Conservation (phyloP, 35 echinoderm and acorn worm genomes). For the Ptychodera flava region DNA sequence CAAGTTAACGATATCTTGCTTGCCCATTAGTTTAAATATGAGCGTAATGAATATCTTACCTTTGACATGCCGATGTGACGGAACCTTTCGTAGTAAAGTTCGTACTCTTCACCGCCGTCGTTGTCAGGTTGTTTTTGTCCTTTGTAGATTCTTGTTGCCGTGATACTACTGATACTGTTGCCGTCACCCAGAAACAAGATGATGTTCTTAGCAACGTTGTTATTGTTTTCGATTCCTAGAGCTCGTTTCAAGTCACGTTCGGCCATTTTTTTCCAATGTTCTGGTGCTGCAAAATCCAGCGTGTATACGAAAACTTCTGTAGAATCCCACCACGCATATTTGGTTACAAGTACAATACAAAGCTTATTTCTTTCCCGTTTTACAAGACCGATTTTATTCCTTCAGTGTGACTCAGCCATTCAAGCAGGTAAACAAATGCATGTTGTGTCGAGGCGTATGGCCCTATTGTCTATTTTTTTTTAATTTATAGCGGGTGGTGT, state of each 20-base stretch:
- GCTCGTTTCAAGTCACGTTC: slow-evolving; percentile 22
- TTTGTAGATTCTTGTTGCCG: slow-evolving; percentile 65
- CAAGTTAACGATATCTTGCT: too few relatives aligned
- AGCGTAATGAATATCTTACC: slow-evolving; percentile 29
- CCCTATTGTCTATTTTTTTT: too few relatives aligned
- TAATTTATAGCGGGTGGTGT: too few relatives aligned
- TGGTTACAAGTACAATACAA: too few relatives aligned
- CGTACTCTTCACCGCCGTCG: slow-evolving; percentile 51
- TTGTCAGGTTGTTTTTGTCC: slow-evolving; percentile 64
- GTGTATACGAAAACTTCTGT: too few relatives aligned
- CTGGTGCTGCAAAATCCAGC: too few relatives aligned
- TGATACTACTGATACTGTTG: slow-evolving; percentile 55
- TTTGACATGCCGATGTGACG: slow-evolving; percentile 73
- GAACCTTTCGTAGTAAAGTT: slow-evolving; percentile 63
- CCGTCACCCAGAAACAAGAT: slow-evolving; percentile 85
- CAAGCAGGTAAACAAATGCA: too few relatives aligned
- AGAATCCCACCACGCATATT: too few relatives aligned
- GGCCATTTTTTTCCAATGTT: slow-evolving; percentile 60
- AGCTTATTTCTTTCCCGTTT: too few relatives aligned
- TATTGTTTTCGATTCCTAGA: slow-evolving; percentile 24
- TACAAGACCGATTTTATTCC: too few relatives aligned
- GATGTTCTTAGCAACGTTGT: slow-evolving; percentile 73
- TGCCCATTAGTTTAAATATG: not conserved
- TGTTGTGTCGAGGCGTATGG: too few relatives aligned
- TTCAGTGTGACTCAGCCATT: too few relatives aligned